Conservation (phyloP, 1,140 invertebrate species). For the Solen grandis region DNA sequence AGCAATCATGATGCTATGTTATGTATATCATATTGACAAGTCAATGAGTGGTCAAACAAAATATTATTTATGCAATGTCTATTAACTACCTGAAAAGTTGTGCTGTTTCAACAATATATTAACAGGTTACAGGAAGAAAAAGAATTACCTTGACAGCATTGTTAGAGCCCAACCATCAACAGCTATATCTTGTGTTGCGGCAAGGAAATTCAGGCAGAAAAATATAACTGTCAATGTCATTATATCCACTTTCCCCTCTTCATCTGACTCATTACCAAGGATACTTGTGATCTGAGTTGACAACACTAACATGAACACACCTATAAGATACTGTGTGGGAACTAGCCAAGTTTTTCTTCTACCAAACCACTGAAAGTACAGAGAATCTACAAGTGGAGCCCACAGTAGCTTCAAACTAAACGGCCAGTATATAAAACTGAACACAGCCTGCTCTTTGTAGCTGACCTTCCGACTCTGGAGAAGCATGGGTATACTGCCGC, state of each 20-base stretch:
- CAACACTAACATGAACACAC: constrained; percentile 78
- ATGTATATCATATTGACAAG: too few species aligned
- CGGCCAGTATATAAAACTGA: constrained; percentile 99
- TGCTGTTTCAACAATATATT: too few species aligned
- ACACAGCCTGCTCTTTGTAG: constrained; percentile 90
- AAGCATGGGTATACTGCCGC: constrained; percentile 96
- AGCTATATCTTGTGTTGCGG: constrained; percentile 99
- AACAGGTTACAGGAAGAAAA: too few species aligned
- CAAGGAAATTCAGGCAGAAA: constrained; percentile 96
- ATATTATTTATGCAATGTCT: too few species aligned
- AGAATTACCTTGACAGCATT: constrained; percentile 94
- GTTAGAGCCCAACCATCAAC: constrained; percentile 99
- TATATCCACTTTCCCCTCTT: constrained; percentile 87
- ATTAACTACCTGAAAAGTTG: too few species aligned
- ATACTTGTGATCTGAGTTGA: constrained; percentile 69
- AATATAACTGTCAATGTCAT: constrained; percentile 91
- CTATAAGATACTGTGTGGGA: constrained; percentile 90
- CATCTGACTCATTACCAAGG: constrained; percentile 60
- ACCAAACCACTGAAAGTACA: constrained; percentile 92
- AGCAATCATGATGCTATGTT: too few species aligned
- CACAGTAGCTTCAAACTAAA: constrained; percentile 97
- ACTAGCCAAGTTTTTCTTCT: constrained; percentile 98
- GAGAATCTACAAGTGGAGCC: constrained; percentile 98
- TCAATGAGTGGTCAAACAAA: too few species aligned
- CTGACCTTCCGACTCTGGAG: constrained; percentile 90